phyloP scores from a whole-genome alignment of 2,888 invertebrate genomes.

The Sarcophaga carnaria region DNA sequence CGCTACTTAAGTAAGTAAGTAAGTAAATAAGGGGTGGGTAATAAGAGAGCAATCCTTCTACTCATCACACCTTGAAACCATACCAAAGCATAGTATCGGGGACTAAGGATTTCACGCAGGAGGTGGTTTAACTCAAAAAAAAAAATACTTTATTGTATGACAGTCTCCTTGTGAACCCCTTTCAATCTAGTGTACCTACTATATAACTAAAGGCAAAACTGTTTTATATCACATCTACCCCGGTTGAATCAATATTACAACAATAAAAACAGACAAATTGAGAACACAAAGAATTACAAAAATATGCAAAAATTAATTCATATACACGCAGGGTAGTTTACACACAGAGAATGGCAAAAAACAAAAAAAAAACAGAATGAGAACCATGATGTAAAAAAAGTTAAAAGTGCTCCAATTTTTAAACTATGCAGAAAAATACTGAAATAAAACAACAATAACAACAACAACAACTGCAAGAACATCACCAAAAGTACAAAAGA shows the following conservation, averaged over 20 bases:
- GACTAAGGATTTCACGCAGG: too few species aligned
- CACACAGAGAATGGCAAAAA: neutral
- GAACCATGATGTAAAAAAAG: conserved; percentile 7
- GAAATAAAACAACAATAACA: neutral
- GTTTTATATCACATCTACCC: too few species aligned
- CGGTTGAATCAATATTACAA: neutral
- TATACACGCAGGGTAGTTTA: conserved; percentile 34
- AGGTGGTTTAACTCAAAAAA: neutral
- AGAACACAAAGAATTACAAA: conserved; percentile 24
- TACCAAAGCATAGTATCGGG: too few species aligned
- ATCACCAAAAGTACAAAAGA: neutral
- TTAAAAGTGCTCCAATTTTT: conserved; percentile 61
- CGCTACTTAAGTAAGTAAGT: too few species aligned
- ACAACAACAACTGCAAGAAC: too few species aligned
- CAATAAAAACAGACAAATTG: neutral
- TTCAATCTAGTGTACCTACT: too few species aligned
- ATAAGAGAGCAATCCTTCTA: too few species aligned
- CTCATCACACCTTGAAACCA: too few species aligned
- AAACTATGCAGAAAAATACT: conserved; percentile 44
- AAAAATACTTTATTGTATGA: neutral
- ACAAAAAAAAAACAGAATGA: conserved; percentile 3
- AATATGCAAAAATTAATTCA: conserved; percentile 55
- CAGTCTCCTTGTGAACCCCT: too few species aligned
- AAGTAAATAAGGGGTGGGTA: too few species aligned
- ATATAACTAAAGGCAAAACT: too few species aligned